These are phyloP conservation scores for Euplexia lucipara DNA, from an alignment of 2,888 invertebrate genomes.

Conservation along the genomic window DNA sequence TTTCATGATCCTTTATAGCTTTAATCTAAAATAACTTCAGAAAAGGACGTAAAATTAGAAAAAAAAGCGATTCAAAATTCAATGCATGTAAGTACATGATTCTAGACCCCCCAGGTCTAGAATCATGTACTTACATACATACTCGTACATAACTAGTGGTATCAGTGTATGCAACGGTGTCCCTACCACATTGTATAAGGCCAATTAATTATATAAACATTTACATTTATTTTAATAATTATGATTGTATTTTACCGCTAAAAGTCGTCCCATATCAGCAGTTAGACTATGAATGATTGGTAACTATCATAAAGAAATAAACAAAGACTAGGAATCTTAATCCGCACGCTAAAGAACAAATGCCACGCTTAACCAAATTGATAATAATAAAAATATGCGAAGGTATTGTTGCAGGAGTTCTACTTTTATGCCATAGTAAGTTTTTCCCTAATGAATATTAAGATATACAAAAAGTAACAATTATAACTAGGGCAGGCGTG, in stretches of 20 bases:
- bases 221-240: neutral
- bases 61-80: too few species aligned
- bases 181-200: too few species aligned
- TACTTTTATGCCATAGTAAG: conserved; percentile 9
- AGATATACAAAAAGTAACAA: neutral
- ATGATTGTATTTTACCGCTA: neutral
- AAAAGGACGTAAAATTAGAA: too few species aligned
- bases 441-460: neutral
- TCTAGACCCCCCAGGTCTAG: too few species aligned
- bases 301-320: neutral
- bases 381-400: conserved; percentile 47
- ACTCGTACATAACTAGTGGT: too few species aligned
- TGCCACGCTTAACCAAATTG: conserved; percentile 41
- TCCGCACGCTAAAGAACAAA: neutral
- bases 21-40: too few species aligned
- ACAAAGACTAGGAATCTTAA: conserved; percentile 25
- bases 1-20: too few species aligned
- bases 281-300: neutral
- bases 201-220: too few species aligned
- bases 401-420: conserved; percentile 26
- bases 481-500: neutral
- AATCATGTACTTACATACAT: too few species aligned
- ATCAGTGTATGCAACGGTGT: too few species aligned
- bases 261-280: neutral
- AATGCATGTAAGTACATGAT: too few species aligned